phyloP scores from a whole-genome alignment of 2,797 vertebrate genomes.

The Semotilus atromaculatus region DNA sequence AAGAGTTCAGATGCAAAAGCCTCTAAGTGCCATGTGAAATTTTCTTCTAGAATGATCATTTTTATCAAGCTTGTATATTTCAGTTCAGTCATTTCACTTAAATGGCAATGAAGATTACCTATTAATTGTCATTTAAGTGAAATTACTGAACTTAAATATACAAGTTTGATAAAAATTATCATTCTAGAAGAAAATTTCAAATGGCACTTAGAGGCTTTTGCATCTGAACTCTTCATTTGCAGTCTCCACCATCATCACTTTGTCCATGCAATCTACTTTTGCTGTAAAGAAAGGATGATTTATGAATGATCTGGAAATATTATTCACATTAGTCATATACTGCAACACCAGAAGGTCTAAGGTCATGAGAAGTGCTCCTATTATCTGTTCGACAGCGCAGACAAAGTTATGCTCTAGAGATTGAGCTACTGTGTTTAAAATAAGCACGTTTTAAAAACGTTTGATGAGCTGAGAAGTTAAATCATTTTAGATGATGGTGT shows the following conservation, averaged over 20 bases:
- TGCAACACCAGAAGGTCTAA: conserved; percentile 45
- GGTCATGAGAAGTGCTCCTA: conserved; percentile 56
- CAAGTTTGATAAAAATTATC: too few species aligned
- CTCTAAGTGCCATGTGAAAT: too few species aligned
- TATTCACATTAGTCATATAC: conserved; percentile 32
- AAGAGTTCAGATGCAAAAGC: too few species aligned
- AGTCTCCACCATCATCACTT: not conserved
- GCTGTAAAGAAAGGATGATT: conserved; percentile 2
- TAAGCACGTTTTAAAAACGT: not conserved
- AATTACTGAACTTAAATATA: too few species aligned
- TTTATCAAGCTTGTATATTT: too few species aligned
- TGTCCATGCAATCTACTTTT: not conserved
- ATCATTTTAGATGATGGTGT: not conserved
- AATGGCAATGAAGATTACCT: too few species aligned
- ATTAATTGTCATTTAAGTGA: too few species aligned
- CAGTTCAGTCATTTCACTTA: too few species aligned
- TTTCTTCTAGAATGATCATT: too few species aligned
- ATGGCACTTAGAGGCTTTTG: too few species aligned
- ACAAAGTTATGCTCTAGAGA: not conserved
- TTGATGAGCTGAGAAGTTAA: not conserved
- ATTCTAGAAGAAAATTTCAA: too few species aligned
- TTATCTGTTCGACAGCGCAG: conserved; percentile 31
- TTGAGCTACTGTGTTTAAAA: not conserved
- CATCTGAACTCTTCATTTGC: not conserved
- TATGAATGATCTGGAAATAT: conserved; percentile 28